Evolutionary conservation across 1,140 invertebrate species (phyloP).

Genomic region (Vanessa tameamea): DNA sequence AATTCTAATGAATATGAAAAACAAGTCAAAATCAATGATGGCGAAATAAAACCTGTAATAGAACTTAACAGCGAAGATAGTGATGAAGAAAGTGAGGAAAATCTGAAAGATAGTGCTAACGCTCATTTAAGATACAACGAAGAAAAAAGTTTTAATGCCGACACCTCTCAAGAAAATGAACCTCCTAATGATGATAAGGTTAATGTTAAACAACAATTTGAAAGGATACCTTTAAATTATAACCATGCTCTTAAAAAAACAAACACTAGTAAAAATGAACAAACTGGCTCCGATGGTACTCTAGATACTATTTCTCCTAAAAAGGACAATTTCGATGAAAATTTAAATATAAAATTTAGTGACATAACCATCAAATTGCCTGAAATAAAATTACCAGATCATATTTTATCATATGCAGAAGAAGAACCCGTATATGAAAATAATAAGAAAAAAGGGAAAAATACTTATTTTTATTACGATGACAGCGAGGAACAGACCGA

Average conservation of each 20-base stretch:
- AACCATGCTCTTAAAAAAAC: conserved; percentile 53
- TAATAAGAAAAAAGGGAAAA: conserved; percentile 44
- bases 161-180: not conserved
- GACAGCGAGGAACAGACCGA: conserved; percentile 45
- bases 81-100: conserved; percentile 50
- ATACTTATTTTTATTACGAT: conserved; percentile 44
- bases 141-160: conserved; percentile 33
- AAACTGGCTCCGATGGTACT: conserved; percentile 46
- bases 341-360: conserved; percentile 68
- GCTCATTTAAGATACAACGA: conserved; percentile 32
- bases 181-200: conserved; percentile 34
- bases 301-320: conserved; percentile 45
- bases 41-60: conserved; percentile 67
- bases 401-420: conserved; percentile 61
- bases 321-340: conserved; percentile 57
- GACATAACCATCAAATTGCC: conserved; percentile 65
- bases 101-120: conserved; percentile 40
- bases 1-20: conserved; percentile 37
- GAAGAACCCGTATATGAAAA: conserved; percentile 43
- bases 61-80: conserved; percentile 61
- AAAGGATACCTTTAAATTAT: conserved; percentile 75
- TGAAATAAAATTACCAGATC: conserved; percentile 71
- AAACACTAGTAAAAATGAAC: conserved; percentile 35
- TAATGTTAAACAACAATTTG: conserved; percentile 75
- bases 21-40: conserved; percentile 56